Evolutionary conservation across 2,113 vertebrate species (phyloP).

Genomic region (Accipiter virgatus): DNA sequence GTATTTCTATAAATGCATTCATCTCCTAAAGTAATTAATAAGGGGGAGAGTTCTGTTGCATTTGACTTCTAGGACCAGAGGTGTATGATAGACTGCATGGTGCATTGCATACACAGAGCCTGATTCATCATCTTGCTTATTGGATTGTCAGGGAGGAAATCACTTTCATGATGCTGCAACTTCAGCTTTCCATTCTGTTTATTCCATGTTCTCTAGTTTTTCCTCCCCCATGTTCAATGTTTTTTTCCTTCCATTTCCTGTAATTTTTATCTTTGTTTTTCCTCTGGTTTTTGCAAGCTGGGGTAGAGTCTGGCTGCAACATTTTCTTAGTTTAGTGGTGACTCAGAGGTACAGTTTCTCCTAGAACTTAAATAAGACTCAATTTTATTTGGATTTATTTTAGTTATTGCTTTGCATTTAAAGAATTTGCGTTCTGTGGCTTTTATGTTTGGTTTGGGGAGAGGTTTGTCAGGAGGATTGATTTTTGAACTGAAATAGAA

Average conservation of each 20-base stretch:
- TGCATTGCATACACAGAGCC: background rate
- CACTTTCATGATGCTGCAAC: background rate
- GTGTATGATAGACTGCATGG: background rate
- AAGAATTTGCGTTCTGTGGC: background rate
- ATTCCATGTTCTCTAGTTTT: background rate
- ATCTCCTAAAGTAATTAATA: background rate
- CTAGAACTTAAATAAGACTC: background rate
- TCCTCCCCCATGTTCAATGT: background rate
- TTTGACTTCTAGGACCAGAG: background rate
- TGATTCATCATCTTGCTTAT: background rate
- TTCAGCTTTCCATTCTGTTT: constrained; percentile 10
- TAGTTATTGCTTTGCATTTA: background rate
- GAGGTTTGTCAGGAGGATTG: background rate
- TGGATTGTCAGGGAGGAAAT: background rate
- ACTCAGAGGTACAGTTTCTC: background rate
- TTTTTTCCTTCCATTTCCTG: background rate
- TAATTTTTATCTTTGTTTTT: background rate
- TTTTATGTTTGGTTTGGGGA: background rate
- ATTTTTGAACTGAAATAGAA: constrained; percentile 17
- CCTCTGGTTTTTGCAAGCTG: background rate
- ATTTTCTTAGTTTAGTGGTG: background rate
- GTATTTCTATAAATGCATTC: background rate
- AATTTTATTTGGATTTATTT: background rate
- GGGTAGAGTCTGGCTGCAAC: background rate
- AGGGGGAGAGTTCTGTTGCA: background rate